Conservation (phyloP, 2,113 vertebrate species). For the Cichladusa arquata region DNA sequence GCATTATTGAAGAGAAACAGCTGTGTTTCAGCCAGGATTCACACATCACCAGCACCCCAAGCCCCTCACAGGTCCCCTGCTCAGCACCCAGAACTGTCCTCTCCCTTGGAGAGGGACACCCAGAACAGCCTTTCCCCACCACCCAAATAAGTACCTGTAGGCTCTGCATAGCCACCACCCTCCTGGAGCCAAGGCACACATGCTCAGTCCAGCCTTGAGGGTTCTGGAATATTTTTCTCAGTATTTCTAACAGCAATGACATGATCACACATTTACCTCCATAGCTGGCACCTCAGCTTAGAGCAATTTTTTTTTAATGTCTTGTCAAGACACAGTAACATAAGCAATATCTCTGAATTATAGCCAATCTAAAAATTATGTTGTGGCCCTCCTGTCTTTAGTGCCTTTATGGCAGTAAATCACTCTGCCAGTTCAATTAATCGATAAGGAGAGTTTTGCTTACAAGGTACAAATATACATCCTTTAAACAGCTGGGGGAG, state of each 20-base stretch:
- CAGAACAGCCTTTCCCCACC: not conserved
- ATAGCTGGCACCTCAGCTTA: not conserved
- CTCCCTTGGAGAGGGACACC: not conserved
- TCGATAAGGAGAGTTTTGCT: not conserved
- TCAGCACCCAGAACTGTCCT: not conserved
- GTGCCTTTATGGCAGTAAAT: not conserved
- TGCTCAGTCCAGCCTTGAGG: not conserved
- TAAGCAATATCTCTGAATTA: not conserved
- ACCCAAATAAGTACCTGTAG: not conserved
- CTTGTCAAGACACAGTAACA: not conserved
- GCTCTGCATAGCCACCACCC: not conserved
- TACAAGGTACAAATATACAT: not conserved
- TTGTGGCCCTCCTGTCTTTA: not conserved
- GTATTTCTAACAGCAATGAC: not conserved
- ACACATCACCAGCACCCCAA: not conserved
- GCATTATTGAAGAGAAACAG: not conserved
- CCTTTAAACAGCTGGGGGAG: not conserved
- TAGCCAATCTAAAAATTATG: not conserved
- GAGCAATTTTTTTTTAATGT: not conserved
- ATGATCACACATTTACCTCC: not conserved
- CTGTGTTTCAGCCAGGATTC: not conserved
- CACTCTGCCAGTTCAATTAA: not conserved
- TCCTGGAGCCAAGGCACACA: not conserved
- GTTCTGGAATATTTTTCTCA: not conserved
- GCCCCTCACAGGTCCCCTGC: not conserved